Evolutionary conservation across 2,797 vertebrate species (phyloP), one percentile per base, ranked within the genome.

Genomic region (Numenius phaeopus): DNA sequence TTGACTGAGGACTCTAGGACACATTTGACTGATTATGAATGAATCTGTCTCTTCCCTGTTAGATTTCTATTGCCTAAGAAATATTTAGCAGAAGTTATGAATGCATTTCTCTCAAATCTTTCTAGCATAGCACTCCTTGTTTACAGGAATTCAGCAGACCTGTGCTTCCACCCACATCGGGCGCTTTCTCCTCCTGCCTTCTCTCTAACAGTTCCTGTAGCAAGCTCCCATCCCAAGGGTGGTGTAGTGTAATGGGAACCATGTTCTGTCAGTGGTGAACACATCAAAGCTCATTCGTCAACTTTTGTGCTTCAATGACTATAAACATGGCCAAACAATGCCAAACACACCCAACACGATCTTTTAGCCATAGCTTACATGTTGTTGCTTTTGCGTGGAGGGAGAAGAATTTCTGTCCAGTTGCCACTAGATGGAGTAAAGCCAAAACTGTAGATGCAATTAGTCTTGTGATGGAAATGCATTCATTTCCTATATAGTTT

Each of bases 401-500:
- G 21, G 44, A 50, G 42, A 49, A 95, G 64, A 69, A 81, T 82
- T 95, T 93, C 78, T 95, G 49, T 58, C 47, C 76, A 3, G 32
- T 92, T 89, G 93, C 96, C 97, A 87, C 96, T 97, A 98, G 97
- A 97, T 98, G 97, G 97, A 96, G 96, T 57, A 94, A 95, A 93
- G 94, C 91, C 95, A 97, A 98, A 97, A 86, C 42, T 78, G 67
- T 34, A 64, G 44, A 34, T 77, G 58, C 81, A 42, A 49, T 78
- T 69, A 78, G 34, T 14, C n/a, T 72, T 67, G 37, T 5, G 5
- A 7, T 40, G 30, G 54, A 78, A 92, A 78, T 0, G 0, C 21
- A 34, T n/a, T 40, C 6, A 55, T 71, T 81, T 67, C 37, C n/a
- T 26, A 5, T 4, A 34, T 0, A 13, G 4, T 19, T 61, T 34